phyloP scores from a whole-genome alignment of 2,797 vertebrate species.

The Esox masquinongy region DNA sequence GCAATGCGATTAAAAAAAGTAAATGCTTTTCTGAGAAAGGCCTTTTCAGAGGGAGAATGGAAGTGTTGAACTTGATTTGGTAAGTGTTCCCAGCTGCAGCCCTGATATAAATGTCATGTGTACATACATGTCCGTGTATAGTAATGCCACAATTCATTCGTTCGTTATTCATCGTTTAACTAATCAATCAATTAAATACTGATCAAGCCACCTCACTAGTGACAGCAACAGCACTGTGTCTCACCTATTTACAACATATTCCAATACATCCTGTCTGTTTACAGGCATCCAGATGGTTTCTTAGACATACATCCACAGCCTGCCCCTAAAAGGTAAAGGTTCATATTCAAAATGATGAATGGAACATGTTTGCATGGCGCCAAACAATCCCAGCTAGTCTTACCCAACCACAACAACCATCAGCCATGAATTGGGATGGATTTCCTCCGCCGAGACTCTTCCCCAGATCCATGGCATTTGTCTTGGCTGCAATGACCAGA shows the following conservation, averaged over 20 bases:
- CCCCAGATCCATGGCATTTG: slow-evolving; percentile 1
- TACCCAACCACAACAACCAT: slow-evolving; percentile 20
- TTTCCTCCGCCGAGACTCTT: not conserved
- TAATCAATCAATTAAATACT: not conserved
- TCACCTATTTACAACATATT: not conserved
- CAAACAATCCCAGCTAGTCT: slow-evolving; percentile 15
- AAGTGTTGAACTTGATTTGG: not conserved
- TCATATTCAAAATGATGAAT: not conserved
- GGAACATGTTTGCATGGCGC: slow-evolving; percentile 1
- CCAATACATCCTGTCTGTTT: not conserved
- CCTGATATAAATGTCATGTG: not conserved
- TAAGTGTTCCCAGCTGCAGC: not conserved
- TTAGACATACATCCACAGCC: not conserved
- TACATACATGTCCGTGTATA: not conserved
- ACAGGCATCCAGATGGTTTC: not conserved
- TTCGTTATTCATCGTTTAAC: not conserved
- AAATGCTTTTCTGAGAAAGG: not conserved
- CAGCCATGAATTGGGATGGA: slow-evolving; percentile 4
- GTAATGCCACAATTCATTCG: not conserved
- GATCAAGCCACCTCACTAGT: not conserved
- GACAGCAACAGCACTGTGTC: not conserved
- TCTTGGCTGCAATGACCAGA: not conserved
- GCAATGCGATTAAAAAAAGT: not conserved
- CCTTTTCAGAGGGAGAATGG: not conserved
- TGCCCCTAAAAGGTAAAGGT: not conserved